These are phyloP conservation scores for Lathamus discolor DNA, from an alignment of 2,113 vertebrate species.

Conservation along the genomic window DNA sequence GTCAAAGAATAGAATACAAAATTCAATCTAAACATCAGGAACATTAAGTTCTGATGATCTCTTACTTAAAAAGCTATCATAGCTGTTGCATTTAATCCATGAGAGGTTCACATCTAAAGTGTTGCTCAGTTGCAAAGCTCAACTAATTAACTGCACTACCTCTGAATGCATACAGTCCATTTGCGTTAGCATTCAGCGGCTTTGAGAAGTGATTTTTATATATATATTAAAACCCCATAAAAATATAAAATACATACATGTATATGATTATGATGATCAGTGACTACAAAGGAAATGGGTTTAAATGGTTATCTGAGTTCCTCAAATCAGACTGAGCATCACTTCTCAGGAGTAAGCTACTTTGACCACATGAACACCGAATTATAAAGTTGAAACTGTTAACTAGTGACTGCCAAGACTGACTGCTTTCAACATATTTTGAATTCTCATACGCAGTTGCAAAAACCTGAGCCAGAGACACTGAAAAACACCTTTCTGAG, in stretches of 20 bases:
- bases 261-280: not conserved
- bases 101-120: not conserved
- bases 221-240: not conserved
- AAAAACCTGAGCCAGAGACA: not conserved
- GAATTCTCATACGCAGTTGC: not conserved
- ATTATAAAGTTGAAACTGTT: not conserved
- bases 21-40: not conserved
- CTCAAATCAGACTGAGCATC: not conserved
- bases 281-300: not conserved
- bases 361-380: fast-evolving
- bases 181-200: not conserved
- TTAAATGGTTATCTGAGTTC: not conserved
- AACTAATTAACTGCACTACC: not conserved
- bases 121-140: not conserved
- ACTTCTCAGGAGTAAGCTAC: not conserved
- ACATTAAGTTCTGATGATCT: not conserved
- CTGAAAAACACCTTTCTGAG: not conserved
- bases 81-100: not conserved
- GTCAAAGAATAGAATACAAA: not conserved
- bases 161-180: not conserved
- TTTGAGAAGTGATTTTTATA: not conserved
- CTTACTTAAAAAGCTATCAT: not conserved
- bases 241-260: not conserved
- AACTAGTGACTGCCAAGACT: not conserved
- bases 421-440: not conserved